Evolutionary conservation across 1,140 invertebrate genomes (phyloP), one percentile per base, ranked within the genome.

Genomic region (Helicoverpa zea): DNA sequence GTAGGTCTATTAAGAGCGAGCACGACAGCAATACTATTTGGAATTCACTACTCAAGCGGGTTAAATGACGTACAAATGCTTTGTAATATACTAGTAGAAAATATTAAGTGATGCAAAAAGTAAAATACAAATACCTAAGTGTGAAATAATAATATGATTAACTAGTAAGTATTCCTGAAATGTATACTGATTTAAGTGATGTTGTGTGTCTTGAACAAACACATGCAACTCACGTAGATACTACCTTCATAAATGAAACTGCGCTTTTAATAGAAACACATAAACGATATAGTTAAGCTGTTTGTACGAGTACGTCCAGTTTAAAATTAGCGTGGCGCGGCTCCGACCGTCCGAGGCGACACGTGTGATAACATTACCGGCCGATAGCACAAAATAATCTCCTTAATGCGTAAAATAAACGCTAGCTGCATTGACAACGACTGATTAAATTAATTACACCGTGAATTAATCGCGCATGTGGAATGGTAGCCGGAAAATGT

Each of bases 381-480:
- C 68, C 30, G 81, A 85, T 83, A 85, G 82, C 68, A 75, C 54
- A 80, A 84, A 81, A 83, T 85, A 84, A 84, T 84, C 81, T 75
- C 68, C 72, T 81, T 83, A 81, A 79, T 81, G 74, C 72, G 68
- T 35, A 72, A 81, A 81, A 83, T 83, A 81, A 83, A 85, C 81
- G 79, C 73, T 54, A 74, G 63, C 77, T 78, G 80, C 80, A 81
- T 75, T 72, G 81, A 81, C 81, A 80, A 13, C 52, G 77, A 59
- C 74, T 68, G 77, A 83, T 81, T 81, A 82, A 86, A 80, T 83
- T 85, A 80, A 82, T 81, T 82, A 82, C 16, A 75, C 56, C 35
- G 68, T 12, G 59, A 70, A 81, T 80, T 70, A 74, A 79, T 77
- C 13, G 79, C 51, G 70, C 68, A 52, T n/a, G 56, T 73, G n/a